A percentile compares a stretch with the other conserved stretches of the same genome.
These are phyloP conservation scores for Scartelaos histophorus DNA, from an alignment of 2,113 vertebrate genomes.

Conservation along the genomic window DNA sequence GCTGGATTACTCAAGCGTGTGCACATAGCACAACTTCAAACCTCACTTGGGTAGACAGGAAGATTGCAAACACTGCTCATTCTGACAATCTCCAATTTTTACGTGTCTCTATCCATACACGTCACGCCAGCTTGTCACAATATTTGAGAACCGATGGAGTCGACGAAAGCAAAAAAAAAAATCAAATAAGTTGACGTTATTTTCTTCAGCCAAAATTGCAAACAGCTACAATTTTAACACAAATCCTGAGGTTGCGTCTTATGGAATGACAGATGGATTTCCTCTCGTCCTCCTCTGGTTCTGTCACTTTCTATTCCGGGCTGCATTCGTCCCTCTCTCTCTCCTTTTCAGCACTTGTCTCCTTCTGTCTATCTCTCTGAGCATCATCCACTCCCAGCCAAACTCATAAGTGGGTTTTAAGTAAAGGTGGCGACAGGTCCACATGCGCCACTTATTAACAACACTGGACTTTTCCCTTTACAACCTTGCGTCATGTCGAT, in stretches of 20 bases:
- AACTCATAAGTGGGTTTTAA: slow-evolving; percentile 5
- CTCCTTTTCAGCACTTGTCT: slow-evolving; percentile 57
- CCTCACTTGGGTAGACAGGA: too few species aligned
- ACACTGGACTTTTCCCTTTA: neutral
- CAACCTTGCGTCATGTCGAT: neutral
- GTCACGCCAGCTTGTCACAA: neutral
- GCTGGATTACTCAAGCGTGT: too few species aligned
- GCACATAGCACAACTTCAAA: too few species aligned
- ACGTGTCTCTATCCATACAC: neutral
- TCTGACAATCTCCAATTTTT: too few species aligned
- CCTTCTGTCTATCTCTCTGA: slow-evolving; percentile 47
- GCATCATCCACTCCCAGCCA: slow-evolving; percentile 31
- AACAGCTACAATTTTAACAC: slow-evolving; percentile 10
- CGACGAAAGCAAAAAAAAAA: neutral
- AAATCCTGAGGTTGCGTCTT: slow-evolving; percentile 18
- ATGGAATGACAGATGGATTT: slow-evolving; percentile 18
- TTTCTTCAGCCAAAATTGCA: neutral
- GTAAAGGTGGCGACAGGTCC: slow-evolving; percentile 13
- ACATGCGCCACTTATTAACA: neutral
- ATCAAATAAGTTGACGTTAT: neutral
- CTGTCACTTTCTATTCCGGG: slow-evolving; percentile 57
- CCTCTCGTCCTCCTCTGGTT: slow-evolving; percentile 31
- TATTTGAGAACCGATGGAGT: neutral
- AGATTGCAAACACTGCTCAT: too few species aligned
- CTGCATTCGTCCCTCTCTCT: slow-evolving; percentile 47